Percentiles rank a stretch among this genome's conserved stretches.
Conservation (phyloP, 35 echinoderm and acorn worm genomes). For the Chiridota heheva region DNA sequence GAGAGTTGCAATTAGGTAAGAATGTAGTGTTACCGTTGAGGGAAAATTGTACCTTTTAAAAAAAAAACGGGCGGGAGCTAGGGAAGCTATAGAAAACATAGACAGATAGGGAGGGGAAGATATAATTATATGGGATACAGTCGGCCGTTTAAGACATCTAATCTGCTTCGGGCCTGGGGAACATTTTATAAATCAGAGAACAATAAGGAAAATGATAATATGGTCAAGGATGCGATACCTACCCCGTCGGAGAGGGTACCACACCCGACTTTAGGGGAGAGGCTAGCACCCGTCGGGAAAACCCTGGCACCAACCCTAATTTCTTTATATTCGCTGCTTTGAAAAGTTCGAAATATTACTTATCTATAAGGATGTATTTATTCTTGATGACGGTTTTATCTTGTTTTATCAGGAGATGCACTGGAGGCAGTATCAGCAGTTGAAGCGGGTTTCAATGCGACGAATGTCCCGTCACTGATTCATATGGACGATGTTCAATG, state of each 20-base stretch:
- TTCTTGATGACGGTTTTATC: background rate
- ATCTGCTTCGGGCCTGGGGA: background rate
- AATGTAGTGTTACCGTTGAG: background rate
- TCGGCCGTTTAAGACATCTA: background rate
- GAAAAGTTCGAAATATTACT: background rate
- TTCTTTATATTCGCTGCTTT: background rate
- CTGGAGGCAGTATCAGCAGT: slow-evolving; percentile 48
- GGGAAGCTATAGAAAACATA: background rate
- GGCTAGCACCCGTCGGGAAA: background rate
- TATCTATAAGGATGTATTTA: background rate
- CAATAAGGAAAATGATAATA: no score
- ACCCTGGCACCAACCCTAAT: background rate
- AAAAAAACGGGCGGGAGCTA: background rate
- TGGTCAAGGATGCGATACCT: background rate
- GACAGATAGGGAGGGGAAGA: background rate
- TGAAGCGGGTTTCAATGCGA: slow-evolving; percentile 12
- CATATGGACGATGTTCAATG: slow-evolving; percentile 77
- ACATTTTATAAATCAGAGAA: background rate
- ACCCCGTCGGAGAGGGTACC: background rate
- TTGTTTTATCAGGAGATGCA: slow-evolving; percentile 15
- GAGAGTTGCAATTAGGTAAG: slow-evolving; percentile 87
- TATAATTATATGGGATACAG: background rate
- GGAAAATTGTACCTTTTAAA: background rate
- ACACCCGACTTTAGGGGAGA: background rate
- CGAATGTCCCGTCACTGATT: slow-evolving; percentile 39